Conservation (phyloP, 2,797 vertebrate species). For the Cossypha heuglini region DNA sequence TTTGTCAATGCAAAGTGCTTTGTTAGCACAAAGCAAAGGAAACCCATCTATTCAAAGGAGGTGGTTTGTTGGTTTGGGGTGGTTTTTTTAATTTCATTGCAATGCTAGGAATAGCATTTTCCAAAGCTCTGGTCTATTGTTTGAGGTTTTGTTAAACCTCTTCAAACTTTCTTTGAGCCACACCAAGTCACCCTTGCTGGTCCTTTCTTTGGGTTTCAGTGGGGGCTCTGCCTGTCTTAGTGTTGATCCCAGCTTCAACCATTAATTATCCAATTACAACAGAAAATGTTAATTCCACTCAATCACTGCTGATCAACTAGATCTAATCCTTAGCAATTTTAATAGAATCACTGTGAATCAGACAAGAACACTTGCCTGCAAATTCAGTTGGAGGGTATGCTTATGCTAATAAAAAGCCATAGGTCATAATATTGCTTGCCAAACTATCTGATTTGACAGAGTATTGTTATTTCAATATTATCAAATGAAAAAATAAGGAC, state of each 20-base stretch:
- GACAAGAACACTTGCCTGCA: not conserved
- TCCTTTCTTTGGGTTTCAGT: not conserved
- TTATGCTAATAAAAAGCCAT: not conserved
- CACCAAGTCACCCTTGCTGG: not conserved
- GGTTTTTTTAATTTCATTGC: not conserved
- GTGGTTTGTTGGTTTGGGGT: not conserved
- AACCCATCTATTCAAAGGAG: not conserved
- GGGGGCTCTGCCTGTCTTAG: not conserved
- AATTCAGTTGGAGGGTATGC: not conserved
- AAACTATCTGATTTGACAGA: not conserved
- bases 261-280: not conserved
- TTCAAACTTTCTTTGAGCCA: not conserved
- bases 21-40: constrained; percentile 14
- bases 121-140: not conserved
- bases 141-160: constrained; percentile 14
- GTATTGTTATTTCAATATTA: not conserved
- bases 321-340: not conserved
- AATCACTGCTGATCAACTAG: not conserved
- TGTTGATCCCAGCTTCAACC: not conserved
- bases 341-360: not conserved
- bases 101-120: not conserved
- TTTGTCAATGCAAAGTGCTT: not conserved
- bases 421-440: not conserved
- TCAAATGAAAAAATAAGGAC: not conserved
- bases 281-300: not conserved